These are phyloP conservation scores for Trichogramma dendrolimi DNA, from an alignment of 2,888 invertebrate species.

Conservation along the genomic window DNA sequence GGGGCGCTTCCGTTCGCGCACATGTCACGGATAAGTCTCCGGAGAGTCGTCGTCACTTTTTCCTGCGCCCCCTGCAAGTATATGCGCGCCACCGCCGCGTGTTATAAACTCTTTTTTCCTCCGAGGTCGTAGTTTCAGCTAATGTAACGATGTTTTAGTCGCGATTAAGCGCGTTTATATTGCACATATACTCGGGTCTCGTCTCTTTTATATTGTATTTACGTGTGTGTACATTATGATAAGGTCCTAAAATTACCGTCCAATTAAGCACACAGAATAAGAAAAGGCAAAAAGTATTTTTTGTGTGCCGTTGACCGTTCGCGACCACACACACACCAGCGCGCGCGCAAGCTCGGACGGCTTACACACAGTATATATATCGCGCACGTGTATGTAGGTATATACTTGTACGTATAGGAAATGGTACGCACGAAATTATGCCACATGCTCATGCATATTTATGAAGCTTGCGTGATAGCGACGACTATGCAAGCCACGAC, in stretches of 20 bases:
- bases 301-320: neutral
- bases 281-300: neutral
- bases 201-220: neutral
- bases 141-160: constrained; percentile 1
- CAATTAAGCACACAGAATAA: constrained; percentile 20
- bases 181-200: constrained; percentile 12
- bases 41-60: no score
- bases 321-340: no score
- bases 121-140: neutral
- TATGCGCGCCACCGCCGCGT: no score
- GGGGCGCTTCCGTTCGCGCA: no score
- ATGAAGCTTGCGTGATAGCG: constrained; percentile 23
- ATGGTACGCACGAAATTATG: constrained; percentile 25
- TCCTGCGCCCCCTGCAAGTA: no score
- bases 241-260: constrained; percentile 22
- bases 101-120: neutral
- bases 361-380: no score
- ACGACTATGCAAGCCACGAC: no score
- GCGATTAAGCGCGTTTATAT: constrained; percentile 15
- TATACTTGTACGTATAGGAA: neutral
- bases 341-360: no score
- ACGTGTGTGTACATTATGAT: constrained; percentile 19
- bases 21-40: no score
- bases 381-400: no score
- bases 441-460: constrained; percentile 28